phyloP scores from a whole-genome alignment of 2,888 invertebrate species.

The Macaria notata region DNA sequence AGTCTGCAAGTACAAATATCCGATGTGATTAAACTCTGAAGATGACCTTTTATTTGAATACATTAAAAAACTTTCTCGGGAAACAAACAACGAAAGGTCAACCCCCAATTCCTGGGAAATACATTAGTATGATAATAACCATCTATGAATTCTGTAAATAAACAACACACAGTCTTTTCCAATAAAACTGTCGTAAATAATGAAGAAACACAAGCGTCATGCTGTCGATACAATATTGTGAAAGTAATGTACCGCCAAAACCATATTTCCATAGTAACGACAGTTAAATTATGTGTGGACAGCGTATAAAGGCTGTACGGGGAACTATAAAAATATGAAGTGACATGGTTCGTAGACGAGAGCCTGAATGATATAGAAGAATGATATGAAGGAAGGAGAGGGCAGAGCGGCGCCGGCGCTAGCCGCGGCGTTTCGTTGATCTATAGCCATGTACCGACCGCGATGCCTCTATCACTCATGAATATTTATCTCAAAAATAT shows the following conservation, averaged over 20 bases:
- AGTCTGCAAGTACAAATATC: too few relatives aligned
- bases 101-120: too few relatives aligned
- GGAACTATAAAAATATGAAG: constrained; percentile 71
- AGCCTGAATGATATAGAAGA: constrained; percentile 54
- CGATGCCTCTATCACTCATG: constrained; percentile 79
- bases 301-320: constrained; percentile 54
- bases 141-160: not conserved
- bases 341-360: constrained; percentile 57
- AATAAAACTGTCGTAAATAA: constrained; percentile 33
- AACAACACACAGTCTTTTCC: constrained; percentile 16
- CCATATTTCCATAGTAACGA: constrained; percentile 60
- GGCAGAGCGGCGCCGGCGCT: constrained; percentile 42
- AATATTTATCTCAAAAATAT: constrained; percentile 78
- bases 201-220: constrained; percentile 18
- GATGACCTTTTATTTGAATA: too few relatives aligned
- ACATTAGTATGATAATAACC: too few relatives aligned
- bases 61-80: too few relatives aligned
- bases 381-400: constrained; percentile 53
- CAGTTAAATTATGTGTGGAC: constrained; percentile 69
- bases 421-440: constrained; percentile 69
- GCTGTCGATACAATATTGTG: constrained; percentile 27
- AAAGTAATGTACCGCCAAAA: constrained; percentile 36
- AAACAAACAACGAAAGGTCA: too few relatives aligned
- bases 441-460: constrained; percentile 76
- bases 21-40: too few relatives aligned